Evolutionary conservation across 2,888 invertebrate genomes (phyloP).

Genomic region (Rhingia rostrata): DNA sequence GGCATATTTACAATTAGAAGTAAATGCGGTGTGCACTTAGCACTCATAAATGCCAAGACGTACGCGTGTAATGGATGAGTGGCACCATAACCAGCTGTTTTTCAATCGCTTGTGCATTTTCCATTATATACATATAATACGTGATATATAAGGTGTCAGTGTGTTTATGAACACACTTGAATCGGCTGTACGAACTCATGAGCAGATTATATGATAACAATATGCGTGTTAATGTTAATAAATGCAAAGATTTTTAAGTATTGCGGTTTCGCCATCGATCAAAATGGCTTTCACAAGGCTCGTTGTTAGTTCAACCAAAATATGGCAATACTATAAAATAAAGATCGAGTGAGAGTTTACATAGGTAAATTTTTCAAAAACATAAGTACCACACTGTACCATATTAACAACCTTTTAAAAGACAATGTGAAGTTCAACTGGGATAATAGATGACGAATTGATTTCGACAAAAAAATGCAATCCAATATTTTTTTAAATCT

Average conservation of each 20-base stretch:
- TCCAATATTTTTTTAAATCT: constrained; percentile 70
- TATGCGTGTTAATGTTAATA: constrained; percentile 76
- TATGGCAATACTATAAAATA: constrained; percentile 70
- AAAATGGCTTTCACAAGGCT: constrained; percentile 77
- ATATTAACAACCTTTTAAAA: constrained; percentile 75
- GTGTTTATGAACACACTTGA: constrained; percentile 76
- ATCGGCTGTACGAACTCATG: constrained; percentile 73
- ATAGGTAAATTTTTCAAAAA: constrained; percentile 76
- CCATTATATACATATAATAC: constrained; percentile 72
- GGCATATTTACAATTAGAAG: constrained; percentile 79
- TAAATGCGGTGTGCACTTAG: constrained; percentile 77
- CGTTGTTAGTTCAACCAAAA: constrained; percentile 75
- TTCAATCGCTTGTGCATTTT: constrained; percentile 77
- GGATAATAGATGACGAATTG: constrained; percentile 67
- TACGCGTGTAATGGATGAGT: constrained; percentile 77
- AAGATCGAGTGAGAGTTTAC: constrained; percentile 75
- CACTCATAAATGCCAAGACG: constrained; percentile 78
- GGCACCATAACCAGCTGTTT: constrained; percentile 77
- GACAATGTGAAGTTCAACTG: constrained; percentile 74
- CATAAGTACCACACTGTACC: constrained; percentile 74
- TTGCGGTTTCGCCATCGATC: constrained; percentile 76
- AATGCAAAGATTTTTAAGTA: constrained; percentile 76
- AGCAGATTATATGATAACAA: constrained; percentile 72
- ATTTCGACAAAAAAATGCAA: constrained; percentile 71
- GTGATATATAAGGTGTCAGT: constrained; percentile 75